Evolutionary conservation across 2,888 invertebrate genomes (phyloP).

Genomic region (Spicauda simplicius): DNA sequence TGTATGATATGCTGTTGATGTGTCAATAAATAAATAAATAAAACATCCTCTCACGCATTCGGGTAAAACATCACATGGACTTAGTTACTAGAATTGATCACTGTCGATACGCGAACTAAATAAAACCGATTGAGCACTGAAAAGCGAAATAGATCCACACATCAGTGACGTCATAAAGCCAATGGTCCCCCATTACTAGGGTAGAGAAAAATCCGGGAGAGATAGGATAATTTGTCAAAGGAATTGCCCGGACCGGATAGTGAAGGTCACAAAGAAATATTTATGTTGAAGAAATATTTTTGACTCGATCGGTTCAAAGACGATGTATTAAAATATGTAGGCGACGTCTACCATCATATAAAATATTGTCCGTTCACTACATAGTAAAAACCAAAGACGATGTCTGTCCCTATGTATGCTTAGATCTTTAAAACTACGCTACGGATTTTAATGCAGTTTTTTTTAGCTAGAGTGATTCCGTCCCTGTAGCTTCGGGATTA

Average conservation of each 20-base stretch:
- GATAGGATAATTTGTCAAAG: slow-evolving; percentile 47
- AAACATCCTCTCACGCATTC: too few relatives aligned
- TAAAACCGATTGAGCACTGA: slow-evolving; percentile 1
- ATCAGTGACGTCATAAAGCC: slow-evolving; percentile 12
- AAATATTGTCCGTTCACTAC: too few relatives aligned
- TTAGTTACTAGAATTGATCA: not conserved
- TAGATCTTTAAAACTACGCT: too few relatives aligned
- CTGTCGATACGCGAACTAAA: slow-evolving; percentile 13
- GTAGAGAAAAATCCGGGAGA: slow-evolving; percentile 31
- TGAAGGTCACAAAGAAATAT: slow-evolving; percentile 42
- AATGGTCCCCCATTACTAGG: slow-evolving; percentile 9
- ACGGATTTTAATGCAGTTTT: too few relatives aligned
- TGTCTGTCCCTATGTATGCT: too few relatives aligned
- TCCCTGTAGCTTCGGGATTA: too few relatives aligned
- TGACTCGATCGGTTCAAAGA: not conserved
- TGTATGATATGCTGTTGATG: too few relatives aligned
- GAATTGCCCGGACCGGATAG: slow-evolving; percentile 43
- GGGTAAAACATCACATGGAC: not conserved
- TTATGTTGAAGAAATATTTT: slow-evolving; percentile 24
- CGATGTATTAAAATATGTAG: not conserved
- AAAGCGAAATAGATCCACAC: slow-evolving; percentile 15
- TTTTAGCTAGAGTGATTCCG: too few relatives aligned
- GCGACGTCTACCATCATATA: not conserved
- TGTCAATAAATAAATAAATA: too few relatives aligned
- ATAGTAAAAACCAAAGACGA: too few relatives aligned